A percentile compares a stretch with the other conserved stretches of the same genome.
Evolutionary conservation across 1,140 invertebrate species (phyloP).

Genomic region (Rhopalosiphum maidis): DNA sequence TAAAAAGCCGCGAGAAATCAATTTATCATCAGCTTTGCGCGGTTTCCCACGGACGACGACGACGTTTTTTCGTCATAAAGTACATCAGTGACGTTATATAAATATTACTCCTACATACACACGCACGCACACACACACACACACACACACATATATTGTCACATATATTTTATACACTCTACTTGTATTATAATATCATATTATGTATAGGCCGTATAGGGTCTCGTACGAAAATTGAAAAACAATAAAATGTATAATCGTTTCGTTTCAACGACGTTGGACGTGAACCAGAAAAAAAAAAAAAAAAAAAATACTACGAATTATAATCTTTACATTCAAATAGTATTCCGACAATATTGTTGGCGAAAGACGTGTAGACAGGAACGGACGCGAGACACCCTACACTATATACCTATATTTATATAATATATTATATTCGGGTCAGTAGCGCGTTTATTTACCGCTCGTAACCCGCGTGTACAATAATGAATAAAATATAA

Average conservation of each 20-base stretch:
- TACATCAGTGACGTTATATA: background rate
- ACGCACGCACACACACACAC: background rate
- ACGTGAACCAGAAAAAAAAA: background rate
- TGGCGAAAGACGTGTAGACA: background rate
- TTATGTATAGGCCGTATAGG: background rate
- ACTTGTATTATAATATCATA: background rate
- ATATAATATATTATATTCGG: background rate
- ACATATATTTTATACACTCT: background rate
- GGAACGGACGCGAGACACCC: background rate
- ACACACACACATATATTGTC: background rate
- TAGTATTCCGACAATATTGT: background rate
- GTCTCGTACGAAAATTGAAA: background rate
- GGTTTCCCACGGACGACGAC: slow-evolving; percentile 18
- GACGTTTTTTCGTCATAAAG: background rate
- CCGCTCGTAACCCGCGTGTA: slow-evolving; percentile 3
- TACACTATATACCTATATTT: background rate
- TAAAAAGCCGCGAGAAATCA: slow-evolving; percentile 26
- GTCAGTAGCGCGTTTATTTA: slow-evolving; percentile 28
- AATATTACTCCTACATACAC: background rate
- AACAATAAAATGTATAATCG: background rate
- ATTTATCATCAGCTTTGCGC: slow-evolving; percentile 15
- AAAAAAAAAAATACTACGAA: background rate
- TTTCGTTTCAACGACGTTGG: background rate
- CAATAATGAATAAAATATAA: background rate
- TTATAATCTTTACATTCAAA: background rate